Percentiles rank a stretch among this genome's conserved stretches.
These are phyloP conservation scores for Luffia ferchaultella DNA, from an alignment of 2,888 invertebrate species.

Conservation along the genomic window DNA sequence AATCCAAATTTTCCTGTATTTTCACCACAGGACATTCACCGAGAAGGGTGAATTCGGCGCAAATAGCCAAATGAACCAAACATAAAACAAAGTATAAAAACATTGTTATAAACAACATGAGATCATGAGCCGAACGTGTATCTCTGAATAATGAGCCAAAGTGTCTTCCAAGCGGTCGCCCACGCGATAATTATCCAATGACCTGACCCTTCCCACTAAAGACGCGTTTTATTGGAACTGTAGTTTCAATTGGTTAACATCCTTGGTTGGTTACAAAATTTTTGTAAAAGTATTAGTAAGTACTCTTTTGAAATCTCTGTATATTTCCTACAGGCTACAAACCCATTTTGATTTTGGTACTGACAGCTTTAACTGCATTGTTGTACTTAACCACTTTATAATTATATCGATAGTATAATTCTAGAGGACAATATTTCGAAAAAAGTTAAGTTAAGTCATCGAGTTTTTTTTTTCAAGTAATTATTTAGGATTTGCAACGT, in stretches of 20 bases:
- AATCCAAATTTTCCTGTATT: slow-evolving; percentile 46
- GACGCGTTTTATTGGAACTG: slow-evolving; percentile 28
- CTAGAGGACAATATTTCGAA: too few relatives aligned
- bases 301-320: too few relatives aligned
- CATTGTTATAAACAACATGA: slow-evolving; percentile 20
- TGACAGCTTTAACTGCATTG: too few relatives aligned
- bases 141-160: slow-evolving; percentile 23
- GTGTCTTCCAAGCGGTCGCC: slow-evolving; percentile 30
- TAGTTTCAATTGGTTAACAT: slow-evolving; percentile 20
- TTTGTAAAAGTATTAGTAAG: too few relatives aligned
- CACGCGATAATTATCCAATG: slow-evolving; percentile 52
- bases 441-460: too few relatives aligned
- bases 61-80: slow-evolving; percentile 21
- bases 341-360: too few relatives aligned
- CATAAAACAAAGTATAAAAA: slow-evolving; percentile 22
- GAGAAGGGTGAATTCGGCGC: slow-evolving; percentile 37
- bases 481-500: too few relatives aligned
- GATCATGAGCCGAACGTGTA: slow-evolving; percentile 20
- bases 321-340: too few relatives aligned
- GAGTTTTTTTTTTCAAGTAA: too few relatives aligned
- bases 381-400: too few relatives aligned
- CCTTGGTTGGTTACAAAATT: slow-evolving; percentile 17
- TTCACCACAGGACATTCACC: slow-evolving; percentile 47
- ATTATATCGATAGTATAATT: too few relatives aligned
- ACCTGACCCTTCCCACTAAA: slow-evolving; percentile 26